Evolutionary conservation across 1,140 invertebrate species (phyloP), one percentile per base, ranked within the genome.

Genomic region (Achatina immaculata): DNA sequence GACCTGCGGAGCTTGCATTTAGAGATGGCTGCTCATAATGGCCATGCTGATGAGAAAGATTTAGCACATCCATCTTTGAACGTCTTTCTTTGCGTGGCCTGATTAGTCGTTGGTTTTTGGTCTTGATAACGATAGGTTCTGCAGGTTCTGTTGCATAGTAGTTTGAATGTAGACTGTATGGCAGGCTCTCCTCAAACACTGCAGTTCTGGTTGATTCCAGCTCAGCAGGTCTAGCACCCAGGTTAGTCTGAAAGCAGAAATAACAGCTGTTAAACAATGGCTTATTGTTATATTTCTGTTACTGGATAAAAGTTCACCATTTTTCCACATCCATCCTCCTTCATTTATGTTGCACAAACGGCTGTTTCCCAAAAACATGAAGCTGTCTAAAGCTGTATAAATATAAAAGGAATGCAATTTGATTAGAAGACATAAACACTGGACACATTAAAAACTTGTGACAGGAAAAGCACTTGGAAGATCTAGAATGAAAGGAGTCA

Each of bases 111-210:
- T 73, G 42, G 58, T 82, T 62, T 6, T 42, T 76, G 24, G 83
- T 80, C 40, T 71, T 80, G 69, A 84, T 78, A 51, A 84, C 66
- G 31, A 82, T 81, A 19, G 83, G 83, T 38, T 81, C 62, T n/a
- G 11, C 74, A 24, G 81, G 78, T 38, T 81, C 58, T 24, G 78
- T 77, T 21, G 83, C 40, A 38, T 75, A 83, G 80, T 78, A 83
- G 58, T 74, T 80, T 36, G 75, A 51, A 24, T 42, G 43, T 24
- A 65, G 34, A 45, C 68, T 78, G 16, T 21, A 36, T 3, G 80
- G 80, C 19, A 65, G 31, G 31, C 55, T 45, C 42, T 81, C 80
- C 16, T 21, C 36, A 66, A 82, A 82, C 11, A 73, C 79, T 36
- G 83, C 55, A 21, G 81, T 82, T 28, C 40, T 40, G 19, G 78